These are phyloP conservation scores for Drosophila leontia DNA, from an alignment of 1,140 invertebrate species.

Conservation along the genomic window DNA sequence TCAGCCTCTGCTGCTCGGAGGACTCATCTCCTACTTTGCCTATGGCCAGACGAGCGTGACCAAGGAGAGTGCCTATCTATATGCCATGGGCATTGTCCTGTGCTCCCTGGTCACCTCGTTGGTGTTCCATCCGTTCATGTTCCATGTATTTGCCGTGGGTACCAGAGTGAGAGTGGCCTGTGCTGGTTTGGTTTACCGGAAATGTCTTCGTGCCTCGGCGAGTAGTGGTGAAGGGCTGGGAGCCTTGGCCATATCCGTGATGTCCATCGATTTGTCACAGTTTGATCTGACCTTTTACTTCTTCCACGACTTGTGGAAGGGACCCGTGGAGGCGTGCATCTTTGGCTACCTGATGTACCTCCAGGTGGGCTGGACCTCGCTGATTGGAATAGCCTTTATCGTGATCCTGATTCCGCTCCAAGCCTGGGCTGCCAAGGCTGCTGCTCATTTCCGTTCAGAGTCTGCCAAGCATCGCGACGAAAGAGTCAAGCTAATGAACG, in stretches of 20 bases:
- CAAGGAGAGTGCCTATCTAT: slow-evolving; percentile 86
- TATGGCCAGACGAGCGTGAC: slow-evolving; percentile 66
- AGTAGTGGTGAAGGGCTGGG: slow-evolving; percentile 89
- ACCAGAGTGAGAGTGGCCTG: slow-evolving; percentile 87
- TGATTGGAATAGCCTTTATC: slow-evolving; percentile 91
- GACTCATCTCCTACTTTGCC: slow-evolving; percentile 88
- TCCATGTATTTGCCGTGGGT: slow-evolving; percentile 87
- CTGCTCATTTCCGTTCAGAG: slow-evolving; percentile 86
- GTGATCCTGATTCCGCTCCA: slow-evolving; percentile 93
- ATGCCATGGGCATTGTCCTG: slow-evolving; percentile 87
- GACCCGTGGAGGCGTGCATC: slow-evolving; percentile 82
- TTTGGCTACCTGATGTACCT: slow-evolving; percentile 86
- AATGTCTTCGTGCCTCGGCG: slow-evolving; percentile 88
- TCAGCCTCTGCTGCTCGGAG: slow-evolving; percentile 88
- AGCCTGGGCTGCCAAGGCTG: slow-evolving; percentile 88
- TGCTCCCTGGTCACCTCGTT: slow-evolving; percentile 86
- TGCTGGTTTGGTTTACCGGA: slow-evolving; percentile 76
- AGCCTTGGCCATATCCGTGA: slow-evolving; percentile 93
- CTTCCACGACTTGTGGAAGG: slow-evolving; percentile 77
- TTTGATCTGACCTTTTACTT: slow-evolving; percentile 74
- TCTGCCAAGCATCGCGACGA: slow-evolving; percentile 91
- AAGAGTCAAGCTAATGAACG: slow-evolving; percentile 92
- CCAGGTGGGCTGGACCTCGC: slow-evolving; percentile 87
- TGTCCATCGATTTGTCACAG: slow-evolving; percentile 87
- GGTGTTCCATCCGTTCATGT: slow-evolving; percentile 89